Percentiles rank a stretch among this genome's conserved stretches.
Conservation (phyloP, 2,888 invertebrate genomes). For the Theretra japonica region DNA sequence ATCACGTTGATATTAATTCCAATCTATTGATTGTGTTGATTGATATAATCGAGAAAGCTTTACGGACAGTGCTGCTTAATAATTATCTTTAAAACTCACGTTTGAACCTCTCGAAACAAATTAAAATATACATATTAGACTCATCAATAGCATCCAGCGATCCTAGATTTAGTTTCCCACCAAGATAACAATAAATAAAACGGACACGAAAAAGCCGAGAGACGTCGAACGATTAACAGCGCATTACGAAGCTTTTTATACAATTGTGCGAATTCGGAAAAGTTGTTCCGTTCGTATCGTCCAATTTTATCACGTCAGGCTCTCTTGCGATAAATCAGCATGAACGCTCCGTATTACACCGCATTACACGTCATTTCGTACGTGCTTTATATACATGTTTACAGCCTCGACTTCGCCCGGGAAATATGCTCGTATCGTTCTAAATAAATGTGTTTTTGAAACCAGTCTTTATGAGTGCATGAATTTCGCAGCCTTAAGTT, state of each 20-base stretch:
- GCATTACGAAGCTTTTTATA: not conserved
- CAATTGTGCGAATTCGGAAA: constrained; percentile 14
- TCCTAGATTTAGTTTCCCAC: not conserved
- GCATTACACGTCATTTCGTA: constrained; percentile 23
- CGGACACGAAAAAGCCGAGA: not conserved
- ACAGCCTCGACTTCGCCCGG: not conserved
- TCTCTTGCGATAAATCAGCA: constrained; percentile 18
- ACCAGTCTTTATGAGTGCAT: not conserved
- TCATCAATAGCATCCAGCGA: not conserved
- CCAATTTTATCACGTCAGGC: constrained; percentile 25
- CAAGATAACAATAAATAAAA: not conserved
- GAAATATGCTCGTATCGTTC: not conserved
- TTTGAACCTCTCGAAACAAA: too few relatives aligned
- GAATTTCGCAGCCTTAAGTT: not conserved
- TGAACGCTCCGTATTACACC: constrained; percentile 20
- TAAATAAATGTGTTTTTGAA: constrained; percentile 12
- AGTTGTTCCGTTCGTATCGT: constrained; percentile 1
- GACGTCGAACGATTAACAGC: constrained; percentile 17
- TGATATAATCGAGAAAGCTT: too few relatives aligned
- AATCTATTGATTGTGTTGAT: too few relatives aligned
- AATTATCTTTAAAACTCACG: too few relatives aligned
- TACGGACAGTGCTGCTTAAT: too few relatives aligned
- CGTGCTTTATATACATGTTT: constrained; percentile 24
- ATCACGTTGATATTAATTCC: too few relatives aligned
- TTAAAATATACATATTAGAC: too few relatives aligned